These are phyloP conservation scores for Seira sanloemensis DNA, from an alignment of 2,888 invertebrate species.

Conservation along the genomic window DNA sequence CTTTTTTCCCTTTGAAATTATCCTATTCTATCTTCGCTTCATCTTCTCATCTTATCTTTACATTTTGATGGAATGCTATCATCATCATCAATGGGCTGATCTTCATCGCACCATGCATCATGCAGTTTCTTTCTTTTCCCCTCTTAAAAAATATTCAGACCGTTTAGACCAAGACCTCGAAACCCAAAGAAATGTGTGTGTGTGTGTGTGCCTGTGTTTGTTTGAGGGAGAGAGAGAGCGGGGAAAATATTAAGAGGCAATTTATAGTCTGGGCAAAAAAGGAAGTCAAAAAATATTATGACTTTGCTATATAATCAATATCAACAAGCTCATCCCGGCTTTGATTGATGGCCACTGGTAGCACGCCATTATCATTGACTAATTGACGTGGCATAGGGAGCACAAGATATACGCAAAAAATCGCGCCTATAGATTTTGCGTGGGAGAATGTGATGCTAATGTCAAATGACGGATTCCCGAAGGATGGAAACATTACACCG, in stretches of 20 bases:
- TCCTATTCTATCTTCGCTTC: too few species aligned
- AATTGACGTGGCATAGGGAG: conserved; percentile 35
- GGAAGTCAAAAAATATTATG: too few species aligned
- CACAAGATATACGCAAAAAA: not conserved
- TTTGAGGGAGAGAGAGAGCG: too few species aligned
- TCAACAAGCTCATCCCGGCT: conserved; percentile 43
- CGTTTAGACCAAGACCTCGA: too few species aligned
- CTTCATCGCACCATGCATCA: not conserved
- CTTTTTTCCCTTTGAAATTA: too few species aligned
- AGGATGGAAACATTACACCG: conserved; percentile 8
- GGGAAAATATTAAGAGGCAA: too few species aligned
- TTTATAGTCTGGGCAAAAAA: too few species aligned
- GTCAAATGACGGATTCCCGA: conserved; percentile 44
- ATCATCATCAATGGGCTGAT: not conserved
- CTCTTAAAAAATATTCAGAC: not conserved
- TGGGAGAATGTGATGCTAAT: conserved; percentile 22
- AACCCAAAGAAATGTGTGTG: too few species aligned
- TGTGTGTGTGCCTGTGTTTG: too few species aligned
- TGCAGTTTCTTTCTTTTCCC: not conserved
- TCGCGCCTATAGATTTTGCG: not conserved
- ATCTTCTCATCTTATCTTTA: not conserved
- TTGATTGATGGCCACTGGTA: conserved; percentile 47
- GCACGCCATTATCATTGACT: conserved; percentile 33
- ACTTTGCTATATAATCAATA: conserved; percentile 21
- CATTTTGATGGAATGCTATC: conserved; percentile 4